phyloP scores from a whole-genome alignment of 2,797 vertebrate species.

The Florisuga fusca region DNA sequence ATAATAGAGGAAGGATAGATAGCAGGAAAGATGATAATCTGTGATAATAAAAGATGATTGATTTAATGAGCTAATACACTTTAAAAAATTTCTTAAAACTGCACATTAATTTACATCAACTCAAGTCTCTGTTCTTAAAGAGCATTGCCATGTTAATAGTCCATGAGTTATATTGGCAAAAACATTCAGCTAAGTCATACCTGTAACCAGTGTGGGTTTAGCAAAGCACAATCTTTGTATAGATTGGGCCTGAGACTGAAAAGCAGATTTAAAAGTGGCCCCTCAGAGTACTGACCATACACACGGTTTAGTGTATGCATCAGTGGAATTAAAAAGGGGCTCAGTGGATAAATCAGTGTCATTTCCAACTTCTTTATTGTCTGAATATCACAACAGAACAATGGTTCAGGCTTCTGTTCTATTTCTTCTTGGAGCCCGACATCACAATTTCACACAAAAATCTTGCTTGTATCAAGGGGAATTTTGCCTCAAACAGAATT shows the following conservation, averaged over 20 bases:
- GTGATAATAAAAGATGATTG: neutral
- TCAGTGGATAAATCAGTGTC: neutral
- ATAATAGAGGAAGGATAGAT: neutral
- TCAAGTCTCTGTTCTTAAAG: neutral
- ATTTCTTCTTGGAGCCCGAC: neutral
- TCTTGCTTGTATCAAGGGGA: neutral
- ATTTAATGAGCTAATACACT: slow-evolving; percentile 11
- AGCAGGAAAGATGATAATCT: neutral
- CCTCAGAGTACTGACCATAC: neutral
- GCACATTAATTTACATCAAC: neutral
- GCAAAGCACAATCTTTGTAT: neutral
- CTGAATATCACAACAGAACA: neutral
- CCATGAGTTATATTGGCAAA: neutral
- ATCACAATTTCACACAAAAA: neutral
- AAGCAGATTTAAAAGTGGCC: neutral
- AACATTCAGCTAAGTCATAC: neutral
- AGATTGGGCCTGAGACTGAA: neutral
- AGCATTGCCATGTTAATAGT: accelerated
- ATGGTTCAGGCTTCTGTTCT: neutral
- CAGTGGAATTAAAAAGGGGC: neutral
- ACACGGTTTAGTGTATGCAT: neutral
- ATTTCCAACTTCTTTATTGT: slow-evolving; percentile 11
- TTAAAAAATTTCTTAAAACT: neutral
- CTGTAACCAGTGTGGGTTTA: neutral
- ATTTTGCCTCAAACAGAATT: neutral